Evolutionary conservation across 2,888 invertebrate species (phyloP).

Genomic region (Pocota personata): DNA sequence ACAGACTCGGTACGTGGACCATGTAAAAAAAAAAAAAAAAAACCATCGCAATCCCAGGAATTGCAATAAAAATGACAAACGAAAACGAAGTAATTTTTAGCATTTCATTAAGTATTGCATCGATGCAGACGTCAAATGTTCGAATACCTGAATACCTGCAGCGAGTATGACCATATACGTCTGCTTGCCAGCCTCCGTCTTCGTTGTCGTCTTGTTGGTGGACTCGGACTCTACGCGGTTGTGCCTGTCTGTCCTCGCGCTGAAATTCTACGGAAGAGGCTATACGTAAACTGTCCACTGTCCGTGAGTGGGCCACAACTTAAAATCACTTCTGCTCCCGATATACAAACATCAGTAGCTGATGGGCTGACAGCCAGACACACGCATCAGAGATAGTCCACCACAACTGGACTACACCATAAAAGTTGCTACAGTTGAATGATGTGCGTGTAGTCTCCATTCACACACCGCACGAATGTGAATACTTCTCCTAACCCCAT

Average conservation of each 20-base stretch:
- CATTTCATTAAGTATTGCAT: conserved; percentile 74
- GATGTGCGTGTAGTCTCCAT: conserved; percentile 74
- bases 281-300: conserved; percentile 5
- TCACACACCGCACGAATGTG: conserved; percentile 48
- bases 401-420: conserved; percentile 46
- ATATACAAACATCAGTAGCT: conserved; percentile 14
- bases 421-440: conserved; percentile 54
- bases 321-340: conserved; percentile 61
- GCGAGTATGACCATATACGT: conserved; percentile 71
- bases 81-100: conserved; percentile 74
- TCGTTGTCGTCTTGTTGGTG: conserved; percentile 19
- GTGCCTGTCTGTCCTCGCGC: conserved; percentile 50
- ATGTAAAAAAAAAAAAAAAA: too few species aligned
- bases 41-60: conserved; percentile 70
- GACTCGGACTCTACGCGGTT: too few species aligned
- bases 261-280: conserved; percentile 67
- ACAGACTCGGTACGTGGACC: conserved; percentile 23
- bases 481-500: background rate
- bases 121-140: conserved; percentile 74
- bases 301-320: conserved; percentile 66
- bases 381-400: conserved; percentile 57
- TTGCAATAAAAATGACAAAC: conserved; percentile 74
- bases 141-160: conserved; percentile 71
- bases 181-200: background rate
- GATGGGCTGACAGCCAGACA: conserved; percentile 67